Evolutionary conservation across 30 jellyfish, hydroid and myxozoan species (phyloP), one percentile per base, ranked within the genome.

Genomic region (Aurelia sp.): DNA sequence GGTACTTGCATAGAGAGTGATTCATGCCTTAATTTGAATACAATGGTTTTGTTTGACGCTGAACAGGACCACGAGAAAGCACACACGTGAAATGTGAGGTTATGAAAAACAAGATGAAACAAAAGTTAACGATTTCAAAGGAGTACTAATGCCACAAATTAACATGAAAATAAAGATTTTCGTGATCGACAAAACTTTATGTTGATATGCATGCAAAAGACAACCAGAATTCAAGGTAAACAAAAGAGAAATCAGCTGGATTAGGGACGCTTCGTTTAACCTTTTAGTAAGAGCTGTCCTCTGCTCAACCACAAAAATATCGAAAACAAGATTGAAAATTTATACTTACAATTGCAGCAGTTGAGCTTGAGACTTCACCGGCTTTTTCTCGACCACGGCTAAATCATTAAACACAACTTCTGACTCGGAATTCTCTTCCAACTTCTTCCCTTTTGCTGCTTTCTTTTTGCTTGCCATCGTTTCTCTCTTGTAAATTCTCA

Each of bases 291-390:
- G 55, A 44, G 55, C 16, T 44, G 55, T 20, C 66, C 27, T 74
- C 58, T 18, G 16, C 62, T 13, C 71, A 12, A 58, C 18, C 53
- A 52, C 53, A 55, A 23, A 40, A 44, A 70, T 7, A 21, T 27
- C 35, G 44, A 18, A 70, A 70, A 41, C 62, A 18, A 22, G 21
- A 70, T 70, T 35, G 21, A 70, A 51, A 44, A 18, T n/a, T 8
- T 17, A 22, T 75, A 94, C 99, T 94, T 76, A 94, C 99, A 94
- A 89, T 64, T 81, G 83, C 23, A 94, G 66, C 8, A 76, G 77
- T 20, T 80, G 89, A 15, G 18, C 76, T 69, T 75, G 66, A 63
- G 68, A 23, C 76, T 76, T 72, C 53, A 86, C 62, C 19, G 68
- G 85, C 23, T 84, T 55, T 70, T 78, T 76, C 35, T 16, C 47